A percentile compares a stretch with the other conserved stretches of the same genome.
Evolutionary conservation across 92 coral and sea anemone genomes (phyloP).

Genomic region (Montipora capitata): DNA sequence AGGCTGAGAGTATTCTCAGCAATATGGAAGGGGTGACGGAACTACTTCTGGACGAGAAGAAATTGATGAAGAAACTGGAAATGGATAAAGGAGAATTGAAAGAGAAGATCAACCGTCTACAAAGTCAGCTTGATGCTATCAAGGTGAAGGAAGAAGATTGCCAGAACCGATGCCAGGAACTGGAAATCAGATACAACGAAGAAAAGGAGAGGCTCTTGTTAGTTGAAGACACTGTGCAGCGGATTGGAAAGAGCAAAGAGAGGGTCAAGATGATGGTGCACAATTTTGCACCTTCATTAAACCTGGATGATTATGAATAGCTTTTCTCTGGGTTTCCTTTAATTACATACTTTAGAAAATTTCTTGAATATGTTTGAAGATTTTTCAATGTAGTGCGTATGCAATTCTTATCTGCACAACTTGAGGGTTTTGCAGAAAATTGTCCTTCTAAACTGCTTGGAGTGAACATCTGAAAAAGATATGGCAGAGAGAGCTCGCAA

Average conservation of each 20-base stretch:
- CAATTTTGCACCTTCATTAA: constrained; percentile 91
- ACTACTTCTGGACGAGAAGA: constrained; percentile 91
- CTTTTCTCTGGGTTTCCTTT: neutral
- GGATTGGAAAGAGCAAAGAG: constrained; percentile 95
- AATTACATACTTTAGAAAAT: neutral
- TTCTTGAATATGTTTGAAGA: neutral
- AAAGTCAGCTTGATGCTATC: constrained; percentile 80
- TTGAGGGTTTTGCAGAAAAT: too few relatives aligned
- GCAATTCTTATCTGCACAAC: too few relatives aligned
- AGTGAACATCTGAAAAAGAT: too few relatives aligned
- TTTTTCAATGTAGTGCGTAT: too few relatives aligned
- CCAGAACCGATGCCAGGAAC: constrained; percentile 77
- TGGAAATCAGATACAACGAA: constrained; percentile 85
- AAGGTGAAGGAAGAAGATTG: constrained; percentile 71
- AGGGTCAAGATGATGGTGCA: constrained; percentile 96
- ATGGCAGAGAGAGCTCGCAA: too few relatives aligned
- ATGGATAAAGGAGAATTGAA: constrained; percentile 83
- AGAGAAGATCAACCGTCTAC: constrained; percentile 86
- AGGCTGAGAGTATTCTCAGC: constrained; percentile 87
- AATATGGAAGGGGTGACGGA: constrained; percentile 94
- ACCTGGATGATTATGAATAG: constrained; percentile 84
- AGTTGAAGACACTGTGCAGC: constrained; percentile 94
- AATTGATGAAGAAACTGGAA: constrained; percentile 82
- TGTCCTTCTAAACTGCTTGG: too few relatives aligned
- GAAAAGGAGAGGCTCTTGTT: constrained; percentile 87